These are phyloP conservation scores for Prochilodus magdalenae DNA, from an alignment of 2,113 vertebrate species.

Conservation along the genomic window DNA sequence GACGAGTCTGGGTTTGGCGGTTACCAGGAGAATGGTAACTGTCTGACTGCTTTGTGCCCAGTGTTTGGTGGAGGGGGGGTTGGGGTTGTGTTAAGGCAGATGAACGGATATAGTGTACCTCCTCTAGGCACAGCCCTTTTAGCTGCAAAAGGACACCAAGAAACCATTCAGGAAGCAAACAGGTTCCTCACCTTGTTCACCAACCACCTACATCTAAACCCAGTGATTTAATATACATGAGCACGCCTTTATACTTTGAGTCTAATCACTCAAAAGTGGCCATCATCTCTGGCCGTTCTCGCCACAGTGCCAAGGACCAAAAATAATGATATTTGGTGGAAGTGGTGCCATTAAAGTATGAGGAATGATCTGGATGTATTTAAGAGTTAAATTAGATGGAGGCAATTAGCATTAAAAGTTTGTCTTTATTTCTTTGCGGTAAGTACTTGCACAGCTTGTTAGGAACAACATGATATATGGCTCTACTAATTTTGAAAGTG, in stretches of 20 bases:
- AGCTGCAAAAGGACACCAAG: neutral
- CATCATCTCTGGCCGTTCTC: slow-evolving; percentile 21
- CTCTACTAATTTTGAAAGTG: slow-evolving; percentile 50
- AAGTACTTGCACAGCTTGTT: slow-evolving; percentile 26
- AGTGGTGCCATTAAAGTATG: neutral
- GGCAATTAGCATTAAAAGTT: slow-evolving; percentile 30
- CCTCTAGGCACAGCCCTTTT: neutral
- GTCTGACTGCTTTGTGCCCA: too few species aligned
- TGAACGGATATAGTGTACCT: too few species aligned
- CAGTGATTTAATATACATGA: neutral
- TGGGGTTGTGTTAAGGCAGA: too few species aligned
- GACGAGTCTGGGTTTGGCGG: too few species aligned
- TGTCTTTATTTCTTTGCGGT: slow-evolving; percentile 42
- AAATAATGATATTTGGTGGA: slow-evolving; percentile 2
- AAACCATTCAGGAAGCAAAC: neutral
- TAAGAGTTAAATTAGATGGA: slow-evolving; percentile 18
- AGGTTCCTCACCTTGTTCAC: neutral
- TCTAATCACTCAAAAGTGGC: neutral
- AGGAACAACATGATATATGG: slow-evolving; percentile 41
- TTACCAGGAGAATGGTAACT: too few species aligned
- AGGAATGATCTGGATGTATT: neutral
- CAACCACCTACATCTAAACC: neutral
- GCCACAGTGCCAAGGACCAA: neutral
- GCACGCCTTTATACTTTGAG: neutral
- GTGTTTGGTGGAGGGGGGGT: too few species aligned